These are phyloP conservation scores for Pimephales promelas DNA, from an alignment of 2,113 vertebrate species.

Conservation along the genomic window DNA sequence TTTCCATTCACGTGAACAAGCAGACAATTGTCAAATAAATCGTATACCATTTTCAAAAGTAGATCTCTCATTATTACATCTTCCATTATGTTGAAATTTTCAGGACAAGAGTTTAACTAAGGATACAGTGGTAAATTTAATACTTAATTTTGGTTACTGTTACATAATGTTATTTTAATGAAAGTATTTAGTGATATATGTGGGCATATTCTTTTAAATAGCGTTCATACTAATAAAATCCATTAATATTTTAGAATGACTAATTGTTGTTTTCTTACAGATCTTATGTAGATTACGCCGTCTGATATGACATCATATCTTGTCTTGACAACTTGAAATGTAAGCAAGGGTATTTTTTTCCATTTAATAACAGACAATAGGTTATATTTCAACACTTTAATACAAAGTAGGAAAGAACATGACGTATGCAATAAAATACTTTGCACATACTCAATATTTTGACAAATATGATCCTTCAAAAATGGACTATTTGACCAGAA, in stretches of 20 bases:
- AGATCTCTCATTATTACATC: neutral
- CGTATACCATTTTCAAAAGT: neutral
- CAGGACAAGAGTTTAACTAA: neutral
- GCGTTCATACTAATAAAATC: neutral
- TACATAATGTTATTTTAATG: neutral
- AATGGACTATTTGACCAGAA: slow-evolving; percentile 9
- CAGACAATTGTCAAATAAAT: slow-evolving; percentile 19
- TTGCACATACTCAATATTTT: slow-evolving; percentile 44
- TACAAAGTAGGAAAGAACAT: slow-evolving; percentile 64
- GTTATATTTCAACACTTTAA: slow-evolving; percentile 68
- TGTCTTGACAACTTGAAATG: neutral
- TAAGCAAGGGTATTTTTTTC: neutral
- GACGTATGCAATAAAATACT: slow-evolving; percentile 61
- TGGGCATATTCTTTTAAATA: neutral
- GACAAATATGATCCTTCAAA: slow-evolving; percentile 38
- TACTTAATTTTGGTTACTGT: too few species aligned
- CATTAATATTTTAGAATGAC: neutral
- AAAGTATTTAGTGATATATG: neutral
- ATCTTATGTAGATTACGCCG: neutral
- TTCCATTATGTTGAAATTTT: neutral
- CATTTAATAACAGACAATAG: neutral
- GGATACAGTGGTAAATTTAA: neutral
- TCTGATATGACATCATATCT: neutral
- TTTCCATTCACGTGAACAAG: neutral
- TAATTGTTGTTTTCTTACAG: neutral